phyloP scores from a whole-genome alignment of 1,140 invertebrate genomes.

The Linepithema humile region DNA sequence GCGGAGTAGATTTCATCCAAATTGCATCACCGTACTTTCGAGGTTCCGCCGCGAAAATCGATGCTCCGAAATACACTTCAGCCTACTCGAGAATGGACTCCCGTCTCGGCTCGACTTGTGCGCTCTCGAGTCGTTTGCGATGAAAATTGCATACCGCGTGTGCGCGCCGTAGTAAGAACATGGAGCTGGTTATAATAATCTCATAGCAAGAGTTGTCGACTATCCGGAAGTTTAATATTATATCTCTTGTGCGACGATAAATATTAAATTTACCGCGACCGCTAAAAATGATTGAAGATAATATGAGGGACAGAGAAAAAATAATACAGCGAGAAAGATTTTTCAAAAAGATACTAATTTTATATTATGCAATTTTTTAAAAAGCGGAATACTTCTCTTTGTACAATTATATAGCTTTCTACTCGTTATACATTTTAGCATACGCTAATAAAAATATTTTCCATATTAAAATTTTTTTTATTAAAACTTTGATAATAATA shows the following conservation, averaged over 20 bases:
- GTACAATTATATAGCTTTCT: too few relatives aligned
- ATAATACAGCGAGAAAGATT: not conserved
- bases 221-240: not conserved
- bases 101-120: not conserved
- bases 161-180: not conserved
- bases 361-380: not conserved
- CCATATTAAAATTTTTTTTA: not conserved
- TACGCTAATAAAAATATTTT: not conserved
- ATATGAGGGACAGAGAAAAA: not conserved
- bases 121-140: not conserved
- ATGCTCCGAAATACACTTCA: conserved; percentile 7
- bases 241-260: not conserved
- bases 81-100: not conserved
- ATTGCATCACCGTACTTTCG: conserved; percentile 14
- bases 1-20: conserved; percentile 6
- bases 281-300: not conserved
- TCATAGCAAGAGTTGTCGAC: not conserved
- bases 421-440: not conserved
- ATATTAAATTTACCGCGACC: not conserved
- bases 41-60: conserved; percentile 12
- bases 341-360: not conserved
- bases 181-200: not conserved
- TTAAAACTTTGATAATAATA: not conserved
- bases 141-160: conserved; percentile 25
- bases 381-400: not conserved